Evolutionary conservation across 1,140 invertebrate species (phyloP).

Genomic region (Cherax destructor): DNA sequence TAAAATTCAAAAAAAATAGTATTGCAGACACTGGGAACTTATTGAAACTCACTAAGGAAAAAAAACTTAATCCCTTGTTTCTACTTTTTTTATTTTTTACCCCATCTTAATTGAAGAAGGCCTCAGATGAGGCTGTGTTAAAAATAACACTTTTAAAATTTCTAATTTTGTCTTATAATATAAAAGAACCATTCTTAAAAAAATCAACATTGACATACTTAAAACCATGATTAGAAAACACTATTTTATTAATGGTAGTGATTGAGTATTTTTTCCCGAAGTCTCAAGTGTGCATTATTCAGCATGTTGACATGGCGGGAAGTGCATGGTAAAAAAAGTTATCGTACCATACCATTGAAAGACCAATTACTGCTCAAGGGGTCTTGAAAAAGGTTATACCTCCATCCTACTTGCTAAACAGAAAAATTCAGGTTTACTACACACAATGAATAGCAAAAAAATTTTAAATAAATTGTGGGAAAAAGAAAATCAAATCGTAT

Average conservation of each 20-base stretch:
- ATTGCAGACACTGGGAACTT: too few relatives aligned
- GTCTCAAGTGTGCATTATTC: conserved; percentile 80
- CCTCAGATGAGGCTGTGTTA: too few relatives aligned
- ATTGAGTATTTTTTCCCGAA: conserved; percentile 75
- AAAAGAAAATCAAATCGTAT: too few relatives aligned
- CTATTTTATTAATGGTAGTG: conserved; percentile 75
- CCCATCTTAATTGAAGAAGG: too few relatives aligned
- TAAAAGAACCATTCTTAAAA: background rate
- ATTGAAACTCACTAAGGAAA: too few relatives aligned
- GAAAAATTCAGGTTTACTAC: background rate
- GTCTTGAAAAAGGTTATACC: conserved; percentile 48
- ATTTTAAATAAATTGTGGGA: too few relatives aligned
- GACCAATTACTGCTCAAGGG: conserved; percentile 72
- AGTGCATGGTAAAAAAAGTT: conserved; percentile 89
- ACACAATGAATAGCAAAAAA: too few relatives aligned
- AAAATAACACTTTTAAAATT: too few relatives aligned
- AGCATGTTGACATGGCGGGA: conserved; percentile 84
- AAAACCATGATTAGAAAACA: conserved; percentile 13
- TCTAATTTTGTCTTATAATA: too few relatives aligned
- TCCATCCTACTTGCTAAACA: conserved; percentile 11
- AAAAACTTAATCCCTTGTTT: too few relatives aligned
- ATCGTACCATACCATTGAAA: conserved; percentile 86
- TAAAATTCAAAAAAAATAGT: too few relatives aligned
- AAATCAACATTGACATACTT: conserved; percentile 51
- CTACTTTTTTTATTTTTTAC: too few relatives aligned